Conservation (phyloP, 1,140 invertebrate genomes). For the Brachionus angularis region DNA sequence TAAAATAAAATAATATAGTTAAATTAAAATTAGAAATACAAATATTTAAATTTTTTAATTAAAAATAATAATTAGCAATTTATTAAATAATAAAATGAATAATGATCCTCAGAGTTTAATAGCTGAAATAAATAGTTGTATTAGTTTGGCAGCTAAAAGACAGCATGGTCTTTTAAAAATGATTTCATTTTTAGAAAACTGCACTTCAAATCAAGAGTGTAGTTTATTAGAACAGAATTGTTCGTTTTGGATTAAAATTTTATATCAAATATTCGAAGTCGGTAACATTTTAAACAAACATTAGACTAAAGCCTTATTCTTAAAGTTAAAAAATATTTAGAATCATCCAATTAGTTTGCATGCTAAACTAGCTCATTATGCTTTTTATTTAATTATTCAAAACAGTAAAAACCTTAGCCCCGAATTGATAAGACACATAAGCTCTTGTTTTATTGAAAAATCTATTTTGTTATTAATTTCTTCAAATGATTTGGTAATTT, state of each 20-base stretch:
- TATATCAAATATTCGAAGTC: constrained; percentile 36
- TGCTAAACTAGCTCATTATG: constrained; percentile 19
- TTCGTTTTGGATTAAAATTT: constrained; percentile 15
- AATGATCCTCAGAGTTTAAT: constrained; percentile 2
- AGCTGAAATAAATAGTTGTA: constrained; percentile 15
- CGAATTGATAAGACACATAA: constrained; percentile 11
- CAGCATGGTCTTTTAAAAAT: constrained; percentile 39
- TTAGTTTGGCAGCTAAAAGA: constrained; percentile 20
- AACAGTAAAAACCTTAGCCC: constrained; percentile 9
- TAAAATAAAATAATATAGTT: no score
- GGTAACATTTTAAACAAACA: no score
- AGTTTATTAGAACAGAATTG: constrained; percentile 22
- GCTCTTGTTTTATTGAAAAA: constrained; percentile 16
- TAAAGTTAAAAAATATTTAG: not conserved
- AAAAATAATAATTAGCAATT: no score
- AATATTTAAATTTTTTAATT: no score
- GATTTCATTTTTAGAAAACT: constrained; percentile 31
- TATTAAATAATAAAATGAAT: constrained; percentile 19
- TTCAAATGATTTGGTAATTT: constrained; percentile 11
- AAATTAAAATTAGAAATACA: no score
- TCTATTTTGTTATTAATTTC: not conserved
- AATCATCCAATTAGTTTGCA: constrained; percentile 30
- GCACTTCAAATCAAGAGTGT: not conserved
- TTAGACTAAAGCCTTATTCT: no score
- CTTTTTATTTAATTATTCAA: constrained; percentile 31